A percentile compares a stretch with the other conserved stretches of the same genome.
These are phyloP conservation scores for Okapia johnstoni DNA, from an alignment of 2,113 vertebrate species.

Conservation along the genomic window DNA sequence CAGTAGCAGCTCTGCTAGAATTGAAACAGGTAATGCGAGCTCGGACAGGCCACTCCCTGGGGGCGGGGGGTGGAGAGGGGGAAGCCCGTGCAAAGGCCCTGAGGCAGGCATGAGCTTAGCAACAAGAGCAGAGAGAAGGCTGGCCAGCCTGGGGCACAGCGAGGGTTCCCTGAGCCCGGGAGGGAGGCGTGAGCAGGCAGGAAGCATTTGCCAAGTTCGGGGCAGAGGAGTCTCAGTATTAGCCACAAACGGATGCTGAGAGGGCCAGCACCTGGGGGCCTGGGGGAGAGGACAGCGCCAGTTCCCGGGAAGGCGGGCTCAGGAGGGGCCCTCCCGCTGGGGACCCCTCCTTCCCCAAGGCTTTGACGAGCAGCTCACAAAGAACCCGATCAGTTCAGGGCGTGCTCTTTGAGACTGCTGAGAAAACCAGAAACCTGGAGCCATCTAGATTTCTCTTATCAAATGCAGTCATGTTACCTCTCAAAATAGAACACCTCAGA, in stretches of 20 bases:
- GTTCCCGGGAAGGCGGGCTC: background rate
- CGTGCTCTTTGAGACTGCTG: background rate
- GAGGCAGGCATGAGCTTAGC: background rate
- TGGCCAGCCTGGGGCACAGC: fast-evolving
- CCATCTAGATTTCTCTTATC: background rate
- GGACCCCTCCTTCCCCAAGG: too few relatives aligned
- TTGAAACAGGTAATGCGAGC: background rate
- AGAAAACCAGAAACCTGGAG: background rate
- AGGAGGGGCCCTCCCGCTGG: fast-evolving
- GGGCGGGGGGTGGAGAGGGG: background rate
- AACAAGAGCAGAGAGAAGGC: too few relatives aligned
- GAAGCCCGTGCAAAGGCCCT: fast-evolving
- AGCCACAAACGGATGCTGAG: background rate
- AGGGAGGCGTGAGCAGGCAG: fast-evolving
- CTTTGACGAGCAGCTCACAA: background rate
- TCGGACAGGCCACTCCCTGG: background rate
- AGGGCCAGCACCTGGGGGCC: background rate
- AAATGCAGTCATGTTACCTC: background rate
- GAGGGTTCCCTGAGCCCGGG: background rate
- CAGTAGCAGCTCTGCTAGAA: background rate
- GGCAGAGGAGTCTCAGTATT: background rate
- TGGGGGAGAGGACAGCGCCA: fast-evolving
- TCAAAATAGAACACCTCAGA: background rate
- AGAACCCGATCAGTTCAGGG: background rate
- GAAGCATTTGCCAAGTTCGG: background rate